These are phyloP conservation scores for Chroicocephalus ridibundus DNA, from an alignment of 2,113 vertebrate genomes.

Conservation along the genomic window DNA sequence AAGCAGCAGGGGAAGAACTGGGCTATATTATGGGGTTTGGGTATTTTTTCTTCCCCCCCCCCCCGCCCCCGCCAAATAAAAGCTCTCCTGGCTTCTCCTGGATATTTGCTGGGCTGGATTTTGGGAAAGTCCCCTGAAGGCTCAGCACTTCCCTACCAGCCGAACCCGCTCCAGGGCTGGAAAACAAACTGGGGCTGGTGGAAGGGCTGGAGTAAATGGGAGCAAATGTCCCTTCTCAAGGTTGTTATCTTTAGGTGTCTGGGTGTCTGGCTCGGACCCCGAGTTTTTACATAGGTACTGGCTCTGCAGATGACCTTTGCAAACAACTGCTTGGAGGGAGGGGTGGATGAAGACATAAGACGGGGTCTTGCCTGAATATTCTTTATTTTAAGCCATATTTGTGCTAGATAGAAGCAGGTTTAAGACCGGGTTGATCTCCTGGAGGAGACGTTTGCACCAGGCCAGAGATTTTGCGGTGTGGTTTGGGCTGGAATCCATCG, in stretches of 20 bases:
- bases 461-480: neutral
- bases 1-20: neutral
- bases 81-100: neutral
- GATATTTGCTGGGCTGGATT: neutral
- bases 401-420: neutral
- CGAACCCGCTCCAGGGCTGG: neutral
- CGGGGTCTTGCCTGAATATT: neutral
- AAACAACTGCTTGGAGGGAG: neutral
- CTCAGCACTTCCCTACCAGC: neutral
- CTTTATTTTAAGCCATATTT: neutral
- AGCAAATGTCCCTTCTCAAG: neutral
- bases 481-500: neutral
- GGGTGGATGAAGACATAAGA: accelerated
- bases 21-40: neutral
- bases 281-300: neutral
- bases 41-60: neutral
- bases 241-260: neutral
- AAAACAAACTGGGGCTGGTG: neutral
- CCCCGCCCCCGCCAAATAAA: neutral
- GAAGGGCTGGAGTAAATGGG: neutral
- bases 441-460: slow-evolving; percentile 1
- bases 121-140: neutral
- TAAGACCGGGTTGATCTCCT: neutral
- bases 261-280: neutral
- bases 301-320: neutral